phyloP scores from a whole-genome alignment of 2,113 vertebrate genomes.

The Tupaia chinensis region DNA sequence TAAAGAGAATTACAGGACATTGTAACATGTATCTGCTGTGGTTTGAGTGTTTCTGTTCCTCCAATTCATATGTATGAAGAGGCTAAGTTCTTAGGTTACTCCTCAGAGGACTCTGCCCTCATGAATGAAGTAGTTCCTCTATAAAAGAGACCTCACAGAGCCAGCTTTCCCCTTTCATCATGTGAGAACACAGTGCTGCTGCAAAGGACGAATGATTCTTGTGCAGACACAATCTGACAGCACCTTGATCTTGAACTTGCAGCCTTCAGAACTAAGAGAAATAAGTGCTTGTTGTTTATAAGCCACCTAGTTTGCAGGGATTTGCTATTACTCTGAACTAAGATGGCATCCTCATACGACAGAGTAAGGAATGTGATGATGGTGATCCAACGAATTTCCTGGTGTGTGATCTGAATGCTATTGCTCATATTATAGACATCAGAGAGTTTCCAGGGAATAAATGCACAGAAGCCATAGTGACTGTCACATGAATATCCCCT shows the following conservation, averaged over 20 bases:
- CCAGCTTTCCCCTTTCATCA: no score
- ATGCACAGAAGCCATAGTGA: background rate
- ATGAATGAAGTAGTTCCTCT: no score
- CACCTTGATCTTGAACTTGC: background rate
- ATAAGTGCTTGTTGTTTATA: no score
- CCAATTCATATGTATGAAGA: background rate
- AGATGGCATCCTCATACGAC: background rate
- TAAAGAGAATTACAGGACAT: background rate
- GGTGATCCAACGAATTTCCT: background rate
- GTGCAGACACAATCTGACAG: no score
- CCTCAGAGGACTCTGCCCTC: background rate
- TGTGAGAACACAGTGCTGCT: background rate
- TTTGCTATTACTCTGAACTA: background rate
- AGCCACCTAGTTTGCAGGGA: no score
- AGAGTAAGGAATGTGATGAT: background rate
- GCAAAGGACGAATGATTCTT: no score
- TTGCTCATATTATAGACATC: background rate
- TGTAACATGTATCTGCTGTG: background rate
- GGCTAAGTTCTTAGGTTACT: no score
- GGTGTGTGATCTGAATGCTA: background rate
- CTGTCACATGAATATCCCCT: no score
- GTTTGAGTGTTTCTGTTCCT: background rate
- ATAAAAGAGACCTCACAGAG: background rate
- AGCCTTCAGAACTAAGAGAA: no score
- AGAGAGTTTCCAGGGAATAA: background rate